Percentiles rank a stretch among this genome's conserved stretches.
These are phyloP conservation scores for Umimayanthus kanabou DNA, from an alignment of 92 coral and sea anemone species.

Conservation along the genomic window DNA sequence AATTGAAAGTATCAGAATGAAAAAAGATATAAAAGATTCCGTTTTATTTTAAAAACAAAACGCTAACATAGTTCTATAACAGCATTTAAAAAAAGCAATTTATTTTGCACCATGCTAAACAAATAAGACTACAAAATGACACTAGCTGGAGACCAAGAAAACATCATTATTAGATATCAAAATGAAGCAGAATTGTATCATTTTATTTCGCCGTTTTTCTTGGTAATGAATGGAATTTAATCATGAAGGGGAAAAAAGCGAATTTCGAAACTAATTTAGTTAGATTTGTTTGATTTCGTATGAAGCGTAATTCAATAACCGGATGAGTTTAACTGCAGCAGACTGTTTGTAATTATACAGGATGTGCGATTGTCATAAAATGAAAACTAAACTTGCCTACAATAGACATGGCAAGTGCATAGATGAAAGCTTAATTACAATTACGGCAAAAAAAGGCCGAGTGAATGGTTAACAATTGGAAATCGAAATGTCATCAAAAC, in stretches of 20 bases:
- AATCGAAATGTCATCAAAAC: conserved; percentile 74
- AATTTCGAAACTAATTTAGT: conserved; percentile 57
- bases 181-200: conserved; percentile 49
- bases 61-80: conserved; percentile 43
- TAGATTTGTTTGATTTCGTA: conserved; percentile 65
- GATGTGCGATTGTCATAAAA: conserved; percentile 64
- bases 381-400: conserved; percentile 70
- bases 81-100: conserved; percentile 74
- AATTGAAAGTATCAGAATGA: conserved; percentile 31
- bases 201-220: conserved; percentile 40
- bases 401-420: conserved; percentile 68
- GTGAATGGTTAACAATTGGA: conserved; percentile 83
- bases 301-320: conserved; percentile 66
- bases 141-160: conserved; percentile 59
- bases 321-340: conserved; percentile 57
- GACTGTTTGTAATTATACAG: conserved; percentile 76
- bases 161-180: conserved; percentile 53
- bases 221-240: conserved; percentile 60
- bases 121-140: conserved; percentile 62
- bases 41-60: conserved; percentile 36
- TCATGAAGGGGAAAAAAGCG: conserved; percentile 47
- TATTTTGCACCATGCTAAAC: conserved; percentile 63
- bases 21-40: conserved; percentile 16
- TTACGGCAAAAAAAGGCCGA: conserved; percentile 81
- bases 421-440: conserved; percentile 81